A percentile compares a stretch with the other conserved stretches of the same genome.
Conservation (phyloP, 2,888 invertebrate genomes). For the Leptodirus hochenwartii region DNA sequence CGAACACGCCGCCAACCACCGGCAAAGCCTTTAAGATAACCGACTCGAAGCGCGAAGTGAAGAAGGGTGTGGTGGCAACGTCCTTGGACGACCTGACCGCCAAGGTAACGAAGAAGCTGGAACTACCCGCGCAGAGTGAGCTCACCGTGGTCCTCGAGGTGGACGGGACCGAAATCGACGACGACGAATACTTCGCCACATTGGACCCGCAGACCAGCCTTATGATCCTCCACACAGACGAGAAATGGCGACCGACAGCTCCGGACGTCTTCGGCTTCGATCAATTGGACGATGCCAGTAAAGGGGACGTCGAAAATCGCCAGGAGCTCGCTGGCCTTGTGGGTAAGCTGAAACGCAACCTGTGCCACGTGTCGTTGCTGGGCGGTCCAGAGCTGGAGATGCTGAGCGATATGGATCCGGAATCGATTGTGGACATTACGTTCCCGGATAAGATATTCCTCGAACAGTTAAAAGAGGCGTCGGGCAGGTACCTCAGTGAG, state of each 20-base stretch:
- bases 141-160: conserved; percentile 74
- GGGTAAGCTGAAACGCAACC: conserved; percentile 60
- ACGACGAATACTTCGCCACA: conserved; percentile 87
- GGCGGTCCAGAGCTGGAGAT: conserved; percentile 72
- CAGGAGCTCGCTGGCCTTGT: conserved; percentile 53
- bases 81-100: conserved; percentile 60
- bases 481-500: conserved; percentile 53
- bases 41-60: conserved; percentile 59
- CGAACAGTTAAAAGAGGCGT: conserved; percentile 67
- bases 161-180: conserved; percentile 90
- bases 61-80: conserved; percentile 65
- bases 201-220: conserved; percentile 73
- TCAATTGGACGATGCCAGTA: conserved; percentile 35
- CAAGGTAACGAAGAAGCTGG: conserved; percentile 57
- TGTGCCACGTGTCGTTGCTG: conserved; percentile 68
- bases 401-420: conserved; percentile 78
- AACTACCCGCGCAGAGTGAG: conserved; percentile 34
- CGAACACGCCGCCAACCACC: conserved; percentile 17
- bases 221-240: conserved; percentile 59
- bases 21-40: conserved; percentile 63
- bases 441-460: conserved; percentile 54
- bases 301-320: too few relatives aligned
- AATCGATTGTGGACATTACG: conserved; percentile 65
- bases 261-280: conserved; percentile 42
- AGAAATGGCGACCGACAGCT: conserved; percentile 54